Percentiles rank a stretch among this genome's conserved stretches.
Evolutionary conservation across 2,888 invertebrate species (phyloP).

Genomic region (Eudemis profundana): DNA sequence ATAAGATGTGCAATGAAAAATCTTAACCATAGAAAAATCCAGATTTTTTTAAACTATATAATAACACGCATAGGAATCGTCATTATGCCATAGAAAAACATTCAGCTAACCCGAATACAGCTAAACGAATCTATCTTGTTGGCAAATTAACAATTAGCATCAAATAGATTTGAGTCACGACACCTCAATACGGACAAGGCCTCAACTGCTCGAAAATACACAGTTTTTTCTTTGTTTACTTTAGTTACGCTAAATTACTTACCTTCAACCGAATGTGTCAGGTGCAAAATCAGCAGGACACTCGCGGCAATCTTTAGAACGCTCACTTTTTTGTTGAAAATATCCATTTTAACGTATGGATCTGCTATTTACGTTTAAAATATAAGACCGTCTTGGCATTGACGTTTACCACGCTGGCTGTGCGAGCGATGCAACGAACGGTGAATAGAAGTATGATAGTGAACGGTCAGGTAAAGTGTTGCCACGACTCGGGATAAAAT

Average conservation of each 20-base stretch:
- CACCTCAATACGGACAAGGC: slow-evolving; percentile 22
- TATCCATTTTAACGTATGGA: slow-evolving; percentile 33
- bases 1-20: slow-evolving; percentile 10
- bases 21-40: slow-evolving; percentile 32
- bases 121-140: slow-evolving; percentile 3
- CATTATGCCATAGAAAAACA: slow-evolving; percentile 8
- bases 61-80: neutral
- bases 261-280: slow-evolving; percentile 14
- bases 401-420: slow-evolving; percentile 43
- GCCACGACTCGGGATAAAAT: slow-evolving; percentile 3
- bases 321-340: slow-evolving; percentile 36
- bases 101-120: neutral
- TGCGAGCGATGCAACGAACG: slow-evolving; percentile 20
- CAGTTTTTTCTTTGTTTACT: slow-evolving; percentile 40
- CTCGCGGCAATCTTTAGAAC: slow-evolving; percentile 20
- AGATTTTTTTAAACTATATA: slow-evolving; percentile 25
- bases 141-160: slow-evolving; percentile 30
- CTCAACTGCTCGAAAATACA: slow-evolving; percentile 32
- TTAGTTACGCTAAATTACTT: slow-evolving; percentile 15
- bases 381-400: slow-evolving; percentile 33
- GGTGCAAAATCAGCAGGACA: slow-evolving; percentile 25
- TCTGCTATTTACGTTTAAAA: slow-evolving; percentile 39
- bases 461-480: slow-evolving; percentile 8
- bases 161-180: slow-evolving; percentile 35
- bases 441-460: slow-evolving; percentile 14